Conservation (phyloP, 2,113 vertebrate genomes). For the Gymnocephalus cernua region DNA sequence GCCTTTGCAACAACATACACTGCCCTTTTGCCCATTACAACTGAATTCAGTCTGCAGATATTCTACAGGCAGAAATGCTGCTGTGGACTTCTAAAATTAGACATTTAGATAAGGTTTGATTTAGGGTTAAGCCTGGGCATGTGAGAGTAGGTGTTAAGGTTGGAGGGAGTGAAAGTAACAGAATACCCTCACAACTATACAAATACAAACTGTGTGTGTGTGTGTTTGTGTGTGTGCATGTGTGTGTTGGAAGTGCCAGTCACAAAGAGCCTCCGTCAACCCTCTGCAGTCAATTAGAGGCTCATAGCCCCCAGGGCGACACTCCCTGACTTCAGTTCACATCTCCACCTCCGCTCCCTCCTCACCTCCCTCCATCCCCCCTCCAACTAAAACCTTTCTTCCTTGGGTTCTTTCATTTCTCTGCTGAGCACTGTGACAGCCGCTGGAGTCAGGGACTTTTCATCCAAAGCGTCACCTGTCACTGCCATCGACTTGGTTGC, state of each 20-base stretch:
- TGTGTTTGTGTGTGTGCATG: conserved; percentile 32
- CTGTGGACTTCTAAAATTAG: not conserved
- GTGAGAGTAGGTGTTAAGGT: not conserved
- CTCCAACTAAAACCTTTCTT: conserved; percentile 58
- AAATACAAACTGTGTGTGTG: conserved; percentile 25
- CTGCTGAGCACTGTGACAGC: conserved; percentile 57
- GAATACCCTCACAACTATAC: conserved; percentile 14
- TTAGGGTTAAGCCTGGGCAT: not conserved
- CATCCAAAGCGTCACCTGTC: conserved; percentile 67
- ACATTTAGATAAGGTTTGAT: not conserved
- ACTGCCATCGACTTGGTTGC: conserved; percentile 41
- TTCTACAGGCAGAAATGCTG: not conserved
- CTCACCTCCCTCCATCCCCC: conserved; percentile 31
- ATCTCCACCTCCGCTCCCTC: conserved; percentile 52
- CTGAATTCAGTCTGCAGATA: not conserved
- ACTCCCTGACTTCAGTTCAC: conserved; percentile 55
- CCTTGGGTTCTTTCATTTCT: conserved; percentile 41
- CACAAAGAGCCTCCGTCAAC: conserved; percentile 53
- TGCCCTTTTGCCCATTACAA: not conserved
- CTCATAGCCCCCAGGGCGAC: conserved; percentile 43
- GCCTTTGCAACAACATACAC: not conserved
- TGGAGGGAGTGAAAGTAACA: conserved; percentile 11
- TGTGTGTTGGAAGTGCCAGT: conserved; percentile 32
- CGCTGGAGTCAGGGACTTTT: conserved; percentile 61
- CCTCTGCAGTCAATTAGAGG: conserved; percentile 67